Evolutionary conservation across 2,113 vertebrate genomes (phyloP).

Genomic region (Anhinga rufa): DNA sequence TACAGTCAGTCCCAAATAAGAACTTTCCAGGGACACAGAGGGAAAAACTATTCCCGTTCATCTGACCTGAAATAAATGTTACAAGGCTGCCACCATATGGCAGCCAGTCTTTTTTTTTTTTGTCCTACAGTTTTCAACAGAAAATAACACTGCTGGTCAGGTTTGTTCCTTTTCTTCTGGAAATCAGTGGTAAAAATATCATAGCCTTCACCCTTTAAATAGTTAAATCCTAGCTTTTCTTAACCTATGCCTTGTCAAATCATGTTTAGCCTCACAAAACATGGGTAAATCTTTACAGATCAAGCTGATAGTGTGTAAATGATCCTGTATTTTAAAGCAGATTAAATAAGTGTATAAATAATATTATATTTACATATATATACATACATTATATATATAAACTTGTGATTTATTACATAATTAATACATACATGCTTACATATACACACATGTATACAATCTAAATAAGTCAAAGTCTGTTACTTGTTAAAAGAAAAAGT

Average conservation of each 20-base stretch:
- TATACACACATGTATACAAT: background rate
- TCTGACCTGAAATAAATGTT: conserved; percentile 9
- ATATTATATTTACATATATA: background rate
- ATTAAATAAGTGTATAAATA: background rate
- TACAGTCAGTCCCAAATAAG: conserved; percentile 12
- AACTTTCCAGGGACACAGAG: background rate
- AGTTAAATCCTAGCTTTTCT: background rate
- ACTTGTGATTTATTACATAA: background rate
- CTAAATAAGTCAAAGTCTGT: background rate
- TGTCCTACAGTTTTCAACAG: background rate
- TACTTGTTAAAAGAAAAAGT: background rate
- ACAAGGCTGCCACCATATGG: conserved; percentile 60
- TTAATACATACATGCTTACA: background rate
- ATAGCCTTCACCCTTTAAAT: background rate
- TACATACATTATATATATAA: background rate
- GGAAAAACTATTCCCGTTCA: background rate
- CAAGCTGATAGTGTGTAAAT: background rate
- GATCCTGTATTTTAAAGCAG: background rate
- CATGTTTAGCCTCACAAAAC: background rate
- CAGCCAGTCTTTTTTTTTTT: background rate
- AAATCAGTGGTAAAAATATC: background rate
- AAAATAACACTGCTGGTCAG: background rate
- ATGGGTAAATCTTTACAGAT: background rate
- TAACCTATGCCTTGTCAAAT: background rate
- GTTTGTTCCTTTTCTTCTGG: background rate